Evolutionary conservation across 2,113 vertebrate species (phyloP).

Genomic region (Pteropus alecto): DNA sequence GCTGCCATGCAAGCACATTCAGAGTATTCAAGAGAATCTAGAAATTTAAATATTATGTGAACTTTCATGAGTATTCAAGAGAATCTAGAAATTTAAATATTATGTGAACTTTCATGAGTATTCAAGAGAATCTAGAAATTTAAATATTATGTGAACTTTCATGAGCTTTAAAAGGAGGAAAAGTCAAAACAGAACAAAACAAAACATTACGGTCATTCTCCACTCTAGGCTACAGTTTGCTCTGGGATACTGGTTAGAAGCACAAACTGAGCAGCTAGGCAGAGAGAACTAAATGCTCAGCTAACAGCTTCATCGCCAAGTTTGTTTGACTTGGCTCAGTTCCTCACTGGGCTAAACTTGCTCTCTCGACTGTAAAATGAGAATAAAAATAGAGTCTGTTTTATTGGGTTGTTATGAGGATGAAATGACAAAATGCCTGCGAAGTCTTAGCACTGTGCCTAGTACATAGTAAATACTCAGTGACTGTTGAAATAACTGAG

Average conservation of each 20-base stretch:
- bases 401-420: background rate
- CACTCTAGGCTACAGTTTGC: background rate
- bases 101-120: background rate
- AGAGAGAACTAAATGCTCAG: background rate
- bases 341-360: background rate
- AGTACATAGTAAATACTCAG: background rate
- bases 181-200: background rate
- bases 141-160: background rate
- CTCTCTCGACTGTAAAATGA: background rate
- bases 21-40: background rate
- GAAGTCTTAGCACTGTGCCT: background rate
- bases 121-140: background rate
- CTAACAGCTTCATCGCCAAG: background rate
- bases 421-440: background rate
- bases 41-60: background rate
- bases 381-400: background rate
- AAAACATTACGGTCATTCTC: background rate
- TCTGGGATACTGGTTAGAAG: background rate
- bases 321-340: background rate
- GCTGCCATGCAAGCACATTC: background rate
- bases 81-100: background rate
- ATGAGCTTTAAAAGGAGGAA: background rate
- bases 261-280: background rate
- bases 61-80: background rate
- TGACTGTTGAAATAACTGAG: background rate